phyloP scores from a whole-genome alignment of 2,113 vertebrate genomes.

The Daubentonia madagascariensis region DNA sequence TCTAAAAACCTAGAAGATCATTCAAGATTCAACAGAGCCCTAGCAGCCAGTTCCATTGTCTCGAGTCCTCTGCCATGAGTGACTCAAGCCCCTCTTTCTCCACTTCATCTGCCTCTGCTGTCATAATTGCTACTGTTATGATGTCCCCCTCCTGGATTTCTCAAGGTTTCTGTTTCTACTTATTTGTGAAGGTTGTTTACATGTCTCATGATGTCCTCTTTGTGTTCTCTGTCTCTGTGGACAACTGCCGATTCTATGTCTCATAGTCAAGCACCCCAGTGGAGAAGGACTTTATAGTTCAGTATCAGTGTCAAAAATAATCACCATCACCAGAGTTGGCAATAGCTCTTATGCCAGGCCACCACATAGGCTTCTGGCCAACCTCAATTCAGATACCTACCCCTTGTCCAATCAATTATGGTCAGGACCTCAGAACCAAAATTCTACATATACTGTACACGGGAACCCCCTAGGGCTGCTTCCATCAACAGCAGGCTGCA shows the following conservation, averaged over 20 bases:
- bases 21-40: background rate
- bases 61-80: background rate
- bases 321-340: background rate
- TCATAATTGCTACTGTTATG: background rate
- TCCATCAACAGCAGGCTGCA: background rate
- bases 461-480: background rate
- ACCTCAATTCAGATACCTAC: background rate
- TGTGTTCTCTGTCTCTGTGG: background rate
- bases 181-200: background rate
- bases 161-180: background rate
- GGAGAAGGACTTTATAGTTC: background rate
- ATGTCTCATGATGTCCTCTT: background rate
- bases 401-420: background rate
- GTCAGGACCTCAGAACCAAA: conserved; percentile 17
- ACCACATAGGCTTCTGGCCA: background rate
- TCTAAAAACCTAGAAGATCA: background rate
- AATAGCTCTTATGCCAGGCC: background rate
- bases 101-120: background rate
- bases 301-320: conserved; percentile 36
- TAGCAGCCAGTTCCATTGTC: background rate
- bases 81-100: background rate
- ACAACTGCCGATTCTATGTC: background rate
- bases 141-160: background rate
- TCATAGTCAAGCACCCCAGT: background rate
- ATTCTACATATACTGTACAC: background rate